Base-by-base conservation (phyloP, 2,797 vertebrate genomes). In the Macrochelys suwanniensis region DNA sequence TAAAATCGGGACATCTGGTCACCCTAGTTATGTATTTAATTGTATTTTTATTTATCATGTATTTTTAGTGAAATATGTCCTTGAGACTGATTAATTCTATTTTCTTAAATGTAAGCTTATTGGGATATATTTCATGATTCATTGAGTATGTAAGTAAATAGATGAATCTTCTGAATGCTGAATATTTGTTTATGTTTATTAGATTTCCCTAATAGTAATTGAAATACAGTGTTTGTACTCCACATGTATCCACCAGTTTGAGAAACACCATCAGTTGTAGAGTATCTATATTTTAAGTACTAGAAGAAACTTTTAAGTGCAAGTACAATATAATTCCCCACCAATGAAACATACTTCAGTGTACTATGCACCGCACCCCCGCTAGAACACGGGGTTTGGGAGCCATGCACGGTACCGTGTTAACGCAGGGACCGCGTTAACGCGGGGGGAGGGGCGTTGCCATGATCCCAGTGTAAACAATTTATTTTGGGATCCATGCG, bases 141-240 rank as follows among this genome's bases (percentile, higher is more conserved):
- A 85, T 96, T 95, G 37, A 79, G 49, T 53, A 42, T 28, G n/a
- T 50, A 56, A 17, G 37, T 45, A 76, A 11, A 28, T 59, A n/a
- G 37, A 81, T 82, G 71, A 93, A 88, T 86, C 54, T 80, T 92
- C 84, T 59, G 82, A 83, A 45, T 80, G 65, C 80, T 93, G 59
- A 47, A 65, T 79, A 95, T 56, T 96, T 95, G 77, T 87, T 88
- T 50, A 11, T 37, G 17, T 59, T 10, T 95, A 93, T 93, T 87
- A 31, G 65, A 80, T 78, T 74, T n/a, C 37, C 23, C n/a, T 42
- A 25, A n/a, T 54, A 80, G 65, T 68, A 56, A 19, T 2, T 82
- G 50, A 88, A 89, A 82, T 3, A 37, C n/a, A 80, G 17, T 68
- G 3, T 12, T 33, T 81, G 4, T 21, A 49, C 23, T 88, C 19